Base-by-base conservation (phyloP, 2,888 invertebrate genomes). In the Lypha dubia region DNA sequence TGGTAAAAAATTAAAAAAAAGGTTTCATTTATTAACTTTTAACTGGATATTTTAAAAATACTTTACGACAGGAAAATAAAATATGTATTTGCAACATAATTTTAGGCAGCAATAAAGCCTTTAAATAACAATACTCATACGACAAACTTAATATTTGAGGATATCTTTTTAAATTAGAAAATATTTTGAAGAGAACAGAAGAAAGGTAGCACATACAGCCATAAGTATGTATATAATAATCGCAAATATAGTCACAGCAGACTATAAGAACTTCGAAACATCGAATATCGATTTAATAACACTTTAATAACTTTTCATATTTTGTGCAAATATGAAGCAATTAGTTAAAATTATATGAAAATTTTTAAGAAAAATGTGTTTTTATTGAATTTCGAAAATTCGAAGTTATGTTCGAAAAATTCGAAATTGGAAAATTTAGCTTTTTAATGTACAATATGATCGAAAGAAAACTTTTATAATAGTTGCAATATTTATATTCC, bases 341-440 rank as follows among this genome's bases (percentile, higher is more conserved):
- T 28, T 28, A 5, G 28, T 28, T 2, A 28, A 28, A 2, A 28
- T 28, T 28, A 5, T 35, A 8, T 1, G 8, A 35, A 35, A 35
- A 35, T 9, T 9, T n/a, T n/a, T n/a, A n/a, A n/a, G n/a, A n/a
- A 35, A 35, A 35, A 35, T 35, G 8, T 35, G 9, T 17, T 49
- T 20, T 49, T 49, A 1, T 9, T 15, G 38, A 44, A 53, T 51
- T 51, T 68, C n/a, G 51, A 68, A 70, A 73, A 44, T 44, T 58
- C 58, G 58, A 71, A 71, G 0, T 49, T 24, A 22, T 32, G 15
- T 60, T 60, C 32, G 46, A 73, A 60, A 46, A 24, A 24, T 24
- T 53, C 28, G 20, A 49, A 32, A 67, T 28, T 49, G 0, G 1
- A 15, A 53, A 53, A 53, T 28, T n/a, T 1, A 49, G 15, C 15